A percentile compares a stretch with the other conserved stretches of the same genome.
Evolutionary conservation across 2,113 vertebrate genomes (phyloP).

Genomic region (rat (Rattus norvegicus)): GRCr8 NC_086039.1:22972501-22973000

Average conservation of each 20-base stretch:
- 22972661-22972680: constrained; percentile 28
- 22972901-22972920: background rate
- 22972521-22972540: background rate
- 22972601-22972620: constrained; percentile 19
- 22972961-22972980: constrained; percentile 25
- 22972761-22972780: constrained; percentile 45
- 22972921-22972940: background rate
- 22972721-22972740: constrained; percentile 11
- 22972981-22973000: constrained; percentile 42
- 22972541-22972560: background rate
- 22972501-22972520: background rate
- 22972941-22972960: background rate
- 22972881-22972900: background rate
- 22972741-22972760: background rate
- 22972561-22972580: background rate
- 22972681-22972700: constrained; percentile 21
- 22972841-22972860: constrained; percentile 17
- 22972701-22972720: constrained; percentile 40
- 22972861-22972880: background rate
- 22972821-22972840: background rate
- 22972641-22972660: constrained; percentile 28
- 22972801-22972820: background rate
- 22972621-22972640: background rate
- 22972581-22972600: background rate
- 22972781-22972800: background rate